These are phyloP conservation scores for Byasa hedistus DNA, from an alignment of 2,888 invertebrate species.

Conservation along the genomic window DNA sequence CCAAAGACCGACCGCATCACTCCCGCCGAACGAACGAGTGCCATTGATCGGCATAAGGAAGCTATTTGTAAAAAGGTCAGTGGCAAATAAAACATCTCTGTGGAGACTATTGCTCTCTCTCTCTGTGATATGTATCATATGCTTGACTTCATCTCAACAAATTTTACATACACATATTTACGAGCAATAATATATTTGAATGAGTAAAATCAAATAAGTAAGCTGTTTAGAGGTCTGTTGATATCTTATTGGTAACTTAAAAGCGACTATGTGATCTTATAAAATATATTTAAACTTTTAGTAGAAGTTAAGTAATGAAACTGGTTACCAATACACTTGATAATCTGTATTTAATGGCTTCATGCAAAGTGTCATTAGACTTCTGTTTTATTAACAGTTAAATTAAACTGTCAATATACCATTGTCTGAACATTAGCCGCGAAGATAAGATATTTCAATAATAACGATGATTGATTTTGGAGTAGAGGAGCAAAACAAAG, in stretches of 20 bases:
- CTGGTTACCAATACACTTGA: not conserved
- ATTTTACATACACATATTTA: no score
- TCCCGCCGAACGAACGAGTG: not conserved
- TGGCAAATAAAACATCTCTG: conserved; percentile 13
- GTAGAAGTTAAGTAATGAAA: not conserved
- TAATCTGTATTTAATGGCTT: conserved; percentile 9
- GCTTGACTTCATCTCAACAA: no score
- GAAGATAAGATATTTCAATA: conserved; percentile 45
- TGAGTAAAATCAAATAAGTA: no score
- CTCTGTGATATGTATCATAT: no score
- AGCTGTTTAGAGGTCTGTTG: no score
- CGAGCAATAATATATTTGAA: no score
- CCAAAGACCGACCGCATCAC: conserved; percentile 5
- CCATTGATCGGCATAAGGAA: conserved; percentile 18
- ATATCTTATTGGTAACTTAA: no score
- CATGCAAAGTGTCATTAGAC: conserved; percentile 13
- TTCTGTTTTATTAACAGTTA: conserved; percentile 38
- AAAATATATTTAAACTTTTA: not conserved
- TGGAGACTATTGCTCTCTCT: conserved; percentile 15
- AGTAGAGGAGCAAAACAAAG: no score
- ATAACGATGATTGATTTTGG: conserved; percentile 48
- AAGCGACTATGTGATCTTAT: no score
- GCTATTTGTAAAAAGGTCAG: conserved; percentile 19
- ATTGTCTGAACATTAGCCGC: conserved; percentile 48
- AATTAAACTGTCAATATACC: conserved; percentile 34